phyloP scores from a whole-genome alignment of 2,888 invertebrate genomes.

The Branchinecta sandiegonensis region DNA sequence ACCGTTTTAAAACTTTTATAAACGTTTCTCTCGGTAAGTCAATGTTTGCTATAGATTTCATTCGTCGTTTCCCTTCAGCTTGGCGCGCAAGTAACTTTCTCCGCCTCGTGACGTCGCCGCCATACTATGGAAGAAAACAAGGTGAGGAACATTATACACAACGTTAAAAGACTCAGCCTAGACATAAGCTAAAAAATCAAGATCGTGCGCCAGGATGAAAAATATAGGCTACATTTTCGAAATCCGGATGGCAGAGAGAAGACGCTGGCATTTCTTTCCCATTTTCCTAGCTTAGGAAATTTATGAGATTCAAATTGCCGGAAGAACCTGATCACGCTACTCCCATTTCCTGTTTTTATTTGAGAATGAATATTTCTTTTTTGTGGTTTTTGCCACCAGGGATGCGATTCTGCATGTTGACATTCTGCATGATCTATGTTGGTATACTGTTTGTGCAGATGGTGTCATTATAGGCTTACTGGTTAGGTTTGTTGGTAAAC shows the following conservation, averaged over 20 bases:
- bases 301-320: no score
- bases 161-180: neutral
- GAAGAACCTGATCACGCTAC: no score
- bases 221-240: neutral
- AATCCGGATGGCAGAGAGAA: neutral
- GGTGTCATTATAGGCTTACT: no score
- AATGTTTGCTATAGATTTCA: conserved; percentile 81
- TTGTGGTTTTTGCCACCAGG: no score
- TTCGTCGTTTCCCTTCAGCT: conserved; percentile 81
- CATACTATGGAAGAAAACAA: conserved; percentile 49
- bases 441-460: no score
- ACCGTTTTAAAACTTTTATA: conserved; percentile 63
- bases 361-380: no score
- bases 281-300: neutral
- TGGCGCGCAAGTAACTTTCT: conserved; percentile 79
- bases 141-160: no score
- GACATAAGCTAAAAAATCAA: conserved; percentile 14
- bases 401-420: no score
- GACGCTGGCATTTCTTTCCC: neutral
- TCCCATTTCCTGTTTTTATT: no score
- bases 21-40: conserved; percentile 84
- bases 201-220: neutral
- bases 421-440: no score
- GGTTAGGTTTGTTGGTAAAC: no score
- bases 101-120: conserved; percentile 75